These are phyloP conservation scores for Boleophthalmus pectinirostris DNA, from an alignment of 2,113 vertebrate species.

Conservation along the genomic window DNA sequence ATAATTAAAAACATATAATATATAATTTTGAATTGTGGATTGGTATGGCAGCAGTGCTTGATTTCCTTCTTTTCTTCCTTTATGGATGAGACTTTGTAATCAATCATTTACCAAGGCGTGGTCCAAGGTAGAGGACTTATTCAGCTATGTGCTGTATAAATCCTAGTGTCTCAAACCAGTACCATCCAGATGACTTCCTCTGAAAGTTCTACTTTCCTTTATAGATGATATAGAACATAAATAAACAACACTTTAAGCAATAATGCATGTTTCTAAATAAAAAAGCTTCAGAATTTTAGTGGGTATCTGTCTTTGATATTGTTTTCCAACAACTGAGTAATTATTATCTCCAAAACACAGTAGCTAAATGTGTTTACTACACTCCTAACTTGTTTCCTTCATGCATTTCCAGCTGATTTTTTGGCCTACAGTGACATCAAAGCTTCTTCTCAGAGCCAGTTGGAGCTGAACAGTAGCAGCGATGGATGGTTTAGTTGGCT, in stretches of 20 bases:
- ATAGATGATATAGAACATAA: no score
- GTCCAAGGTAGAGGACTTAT: no score
- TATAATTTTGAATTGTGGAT: no score
- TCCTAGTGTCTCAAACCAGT: no score
- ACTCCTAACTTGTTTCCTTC: constrained; percentile 38
- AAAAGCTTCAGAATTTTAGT: background rate
- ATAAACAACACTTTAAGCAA: background rate
- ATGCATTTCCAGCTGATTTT: constrained; percentile 52
- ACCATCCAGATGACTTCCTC: no score
- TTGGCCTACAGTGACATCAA: constrained; percentile 58
- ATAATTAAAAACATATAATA: no score
- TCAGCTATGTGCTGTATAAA: no score
- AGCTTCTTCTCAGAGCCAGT: constrained; percentile 56
- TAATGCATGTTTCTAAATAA: background rate
- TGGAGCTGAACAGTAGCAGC: constrained; percentile 48
- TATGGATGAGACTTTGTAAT: no score
- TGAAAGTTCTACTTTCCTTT: no score
- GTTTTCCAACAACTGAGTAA: background rate
- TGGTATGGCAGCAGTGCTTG: no score
- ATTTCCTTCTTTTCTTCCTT: no score
- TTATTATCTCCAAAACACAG: constrained; percentile 37
- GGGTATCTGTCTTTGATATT: background rate
- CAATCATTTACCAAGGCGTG: no score
- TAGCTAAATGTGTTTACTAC: constrained; percentile 44
- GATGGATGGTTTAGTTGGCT: constrained; percentile 16